phyloP scores from a whole-genome alignment of 2,113 vertebrate genomes.

The Pangasianodon gigas region DNA sequence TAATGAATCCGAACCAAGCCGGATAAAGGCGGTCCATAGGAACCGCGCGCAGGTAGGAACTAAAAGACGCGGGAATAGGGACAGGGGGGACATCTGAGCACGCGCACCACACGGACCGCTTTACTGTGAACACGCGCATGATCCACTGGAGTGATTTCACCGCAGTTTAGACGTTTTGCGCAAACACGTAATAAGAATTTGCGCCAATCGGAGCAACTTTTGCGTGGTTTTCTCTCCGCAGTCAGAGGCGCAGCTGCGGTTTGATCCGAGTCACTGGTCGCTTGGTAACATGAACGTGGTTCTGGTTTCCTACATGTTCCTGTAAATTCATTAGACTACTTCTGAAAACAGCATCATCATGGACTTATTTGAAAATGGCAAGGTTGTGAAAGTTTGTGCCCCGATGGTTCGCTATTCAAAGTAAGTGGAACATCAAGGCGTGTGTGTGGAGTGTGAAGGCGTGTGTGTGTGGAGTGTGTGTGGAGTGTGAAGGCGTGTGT shows the following conservation, averaged over 20 bases:
- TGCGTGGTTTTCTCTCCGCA: neutral
- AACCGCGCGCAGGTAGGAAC: neutral
- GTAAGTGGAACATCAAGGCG: conserved; percentile 72
- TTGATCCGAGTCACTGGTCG: neutral
- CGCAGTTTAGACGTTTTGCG: neutral
- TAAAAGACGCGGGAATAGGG: neutral
- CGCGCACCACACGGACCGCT: neutral
- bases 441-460: neutral
- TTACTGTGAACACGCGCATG: too few relatives aligned
- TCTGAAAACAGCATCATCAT: conserved; percentile 65
- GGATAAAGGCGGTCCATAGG: neutral
- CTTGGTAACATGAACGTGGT: neutral
- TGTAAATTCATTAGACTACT: neutral
- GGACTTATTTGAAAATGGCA: conserved; percentile 85
- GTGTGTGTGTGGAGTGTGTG: neutral
- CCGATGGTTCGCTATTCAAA: conserved; percentile 99
- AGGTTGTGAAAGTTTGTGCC: conserved; percentile 86
- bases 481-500: too few relatives aligned
- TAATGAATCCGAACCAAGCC: neutral
- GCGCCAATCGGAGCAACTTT: too few relatives aligned
- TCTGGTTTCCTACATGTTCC: neutral
- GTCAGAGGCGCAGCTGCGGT: neutral
- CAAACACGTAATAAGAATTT: too few relatives aligned
- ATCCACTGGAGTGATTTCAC: too few relatives aligned
- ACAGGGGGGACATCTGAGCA: neutral